These are phyloP conservation scores for Nemurella pictetii DNA, from an alignment of 2,888 invertebrate genomes.

Conservation along the genomic window DNA sequence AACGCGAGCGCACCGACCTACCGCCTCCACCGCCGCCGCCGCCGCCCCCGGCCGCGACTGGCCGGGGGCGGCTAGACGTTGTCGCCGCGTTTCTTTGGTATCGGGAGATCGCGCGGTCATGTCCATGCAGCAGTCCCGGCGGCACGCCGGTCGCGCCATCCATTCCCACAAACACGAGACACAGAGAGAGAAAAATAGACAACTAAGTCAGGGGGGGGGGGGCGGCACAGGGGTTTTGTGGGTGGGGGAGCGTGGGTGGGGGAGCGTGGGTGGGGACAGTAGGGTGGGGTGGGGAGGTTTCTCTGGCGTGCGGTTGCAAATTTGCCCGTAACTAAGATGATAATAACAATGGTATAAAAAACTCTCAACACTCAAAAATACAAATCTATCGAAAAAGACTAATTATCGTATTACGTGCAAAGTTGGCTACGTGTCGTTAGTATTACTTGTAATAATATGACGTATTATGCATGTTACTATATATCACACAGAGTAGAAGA, in stretches of 20 bases:
- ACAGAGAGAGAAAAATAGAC: conserved; percentile 35
- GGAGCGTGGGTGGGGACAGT: conserved; percentile 37
- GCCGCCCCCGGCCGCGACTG: too few species aligned
- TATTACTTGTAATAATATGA: conserved; percentile 24
- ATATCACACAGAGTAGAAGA: conserved; percentile 45
- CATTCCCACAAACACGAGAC: not conserved
- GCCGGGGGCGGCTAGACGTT: too few species aligned
- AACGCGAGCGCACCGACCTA: conserved; percentile 43
- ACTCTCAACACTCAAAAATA: conserved; percentile 45
- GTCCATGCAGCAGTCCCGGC: not conserved
- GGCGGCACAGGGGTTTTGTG: conserved; percentile 1
- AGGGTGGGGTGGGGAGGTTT: conserved; percentile 5
- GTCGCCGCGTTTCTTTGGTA: conserved; percentile 44
- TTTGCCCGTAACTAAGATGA: conserved; percentile 43
- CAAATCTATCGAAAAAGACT: conserved; percentile 44
- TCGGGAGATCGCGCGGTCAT: conserved; percentile 44
- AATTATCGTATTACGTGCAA: conserved; percentile 42
- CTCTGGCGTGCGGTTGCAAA: conserved; percentile 36
- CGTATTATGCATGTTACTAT: conserved; percentile 38
- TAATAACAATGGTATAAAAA: conserved; percentile 44
- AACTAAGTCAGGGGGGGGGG: conserved; percentile 33
- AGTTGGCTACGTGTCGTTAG: conserved; percentile 40
- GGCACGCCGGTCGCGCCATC: conserved; percentile 1
- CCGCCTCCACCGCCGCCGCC: too few species aligned
- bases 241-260: conserved; percentile 24